These are phyloP conservation scores for Oxygymnocypris stewartii DNA, from an alignment of 2,113 vertebrate genomes.

Conservation along the genomic window DNA sequence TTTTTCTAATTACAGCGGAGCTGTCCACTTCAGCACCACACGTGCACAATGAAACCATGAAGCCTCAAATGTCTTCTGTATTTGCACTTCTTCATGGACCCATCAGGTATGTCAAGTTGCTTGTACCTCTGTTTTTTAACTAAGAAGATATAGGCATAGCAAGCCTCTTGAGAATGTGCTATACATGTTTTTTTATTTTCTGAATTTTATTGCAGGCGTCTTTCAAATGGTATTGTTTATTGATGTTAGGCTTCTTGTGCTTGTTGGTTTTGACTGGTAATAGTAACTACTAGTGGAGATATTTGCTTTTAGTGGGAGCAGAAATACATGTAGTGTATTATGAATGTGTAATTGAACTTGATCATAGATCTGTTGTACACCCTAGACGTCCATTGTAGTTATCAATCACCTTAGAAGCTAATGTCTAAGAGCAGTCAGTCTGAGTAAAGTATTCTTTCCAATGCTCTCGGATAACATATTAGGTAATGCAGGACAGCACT, in stretches of 20 bases:
- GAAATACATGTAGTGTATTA: neutral
- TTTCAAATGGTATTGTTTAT: neutral
- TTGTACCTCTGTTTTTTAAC: neutral
- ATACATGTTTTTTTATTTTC: neutral
- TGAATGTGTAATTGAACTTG: neutral
- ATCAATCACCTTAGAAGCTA: conserved; percentile 23
- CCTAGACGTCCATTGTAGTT: neutral
- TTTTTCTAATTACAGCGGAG: conserved; percentile 31
- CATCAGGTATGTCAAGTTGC: conserved; percentile 24
- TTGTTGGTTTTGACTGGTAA: neutral
- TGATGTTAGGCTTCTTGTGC: neutral
- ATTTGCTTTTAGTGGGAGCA: neutral
- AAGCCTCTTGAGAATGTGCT: neutral
- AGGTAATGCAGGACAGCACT: neutral
- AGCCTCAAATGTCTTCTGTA: conserved; percentile 11
- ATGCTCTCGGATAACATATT: conserved; percentile 32
- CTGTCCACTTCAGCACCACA: conserved; percentile 58
- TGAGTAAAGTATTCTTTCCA: conserved; percentile 31
- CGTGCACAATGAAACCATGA: neutral
- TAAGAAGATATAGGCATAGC: neutral
- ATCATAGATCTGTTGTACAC: neutral
- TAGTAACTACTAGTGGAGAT: neutral
- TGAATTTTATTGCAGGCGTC: neutral
- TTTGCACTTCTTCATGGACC: neutral
- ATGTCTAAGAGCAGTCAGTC: conserved; percentile 14